Base-by-base conservation (phyloP, 2,797 vertebrate species). In the Phrynocephalus guinanensis region DNA sequence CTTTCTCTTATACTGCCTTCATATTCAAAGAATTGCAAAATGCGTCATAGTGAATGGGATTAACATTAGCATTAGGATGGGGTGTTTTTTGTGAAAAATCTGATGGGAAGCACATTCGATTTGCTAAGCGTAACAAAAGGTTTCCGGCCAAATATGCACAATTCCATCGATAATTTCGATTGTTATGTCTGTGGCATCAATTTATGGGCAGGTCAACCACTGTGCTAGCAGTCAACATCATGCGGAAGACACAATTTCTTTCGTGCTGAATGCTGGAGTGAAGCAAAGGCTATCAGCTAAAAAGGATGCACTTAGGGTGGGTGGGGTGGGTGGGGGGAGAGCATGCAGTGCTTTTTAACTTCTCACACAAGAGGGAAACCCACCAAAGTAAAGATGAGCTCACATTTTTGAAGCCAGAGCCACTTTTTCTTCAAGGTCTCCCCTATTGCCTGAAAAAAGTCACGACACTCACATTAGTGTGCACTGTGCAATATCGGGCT, bases 361-460 rank as follows among this genome's bases (percentile, higher is more conserved):
- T 97, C 96, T 97, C 96, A 96, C 96, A 95, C 87, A 94, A 90
- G 84, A 96, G 94, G 96, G 33, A 22, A 97, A 97, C 97, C 97
- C 97, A 97, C 97, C 97, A 97, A 97, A 96, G 97, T 95, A 96
- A 97, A 96, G 95, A 96, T 97, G 96, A 97, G 96, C 97, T 97
- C 97, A 97, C 97, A 97, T 97, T 97, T 97, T 96, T 97, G 97
- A 96, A 97, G 97, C 96, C 95, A 97, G 96, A 97, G 96, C 97
- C 97, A 97, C 96, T 97, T 97, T 97, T 97, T 97, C 97, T 97
- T 97, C 97, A 97, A 96, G 96, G 97, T 97, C 96, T 97, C 97
- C 97, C 97, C 97, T 97, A 97, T 96, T 97, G 97, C 97, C 97
- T 97, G 97, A 96, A 97, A 97, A 97, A 93, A 97, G 97, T 96